Evolutionary conservation across 2,888 invertebrate genomes (phyloP).

Genomic region (Osmoderma eremita): DNA sequence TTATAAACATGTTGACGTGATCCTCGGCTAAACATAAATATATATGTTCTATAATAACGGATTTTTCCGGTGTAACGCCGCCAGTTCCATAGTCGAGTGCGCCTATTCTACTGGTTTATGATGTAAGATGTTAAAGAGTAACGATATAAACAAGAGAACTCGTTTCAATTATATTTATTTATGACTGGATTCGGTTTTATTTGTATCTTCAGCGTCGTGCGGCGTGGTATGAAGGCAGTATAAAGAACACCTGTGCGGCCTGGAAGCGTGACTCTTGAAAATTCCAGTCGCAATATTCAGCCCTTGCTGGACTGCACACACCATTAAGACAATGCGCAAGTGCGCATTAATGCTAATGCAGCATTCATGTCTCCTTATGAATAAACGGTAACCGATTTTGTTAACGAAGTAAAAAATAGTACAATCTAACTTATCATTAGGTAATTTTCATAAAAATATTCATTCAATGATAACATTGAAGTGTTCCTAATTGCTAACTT

Average conservation of each 20-base stretch:
- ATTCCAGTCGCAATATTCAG: slow-evolving; percentile 45
- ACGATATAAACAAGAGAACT: slow-evolving; percentile 46
- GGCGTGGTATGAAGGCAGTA: slow-evolving; percentile 45
- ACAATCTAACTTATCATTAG: neutral
- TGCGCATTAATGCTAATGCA: no score
- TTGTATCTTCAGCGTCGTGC: slow-evolving; percentile 48
- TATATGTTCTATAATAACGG: slow-evolving; percentile 36
- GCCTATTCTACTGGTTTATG: slow-evolving; percentile 39
- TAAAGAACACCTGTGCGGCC: slow-evolving; percentile 49
- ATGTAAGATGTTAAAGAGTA: slow-evolving; percentile 42
- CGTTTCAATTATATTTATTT: slow-evolving; percentile 51
- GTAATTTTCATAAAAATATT: no score
- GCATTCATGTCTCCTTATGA: no score
- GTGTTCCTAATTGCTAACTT: no score
- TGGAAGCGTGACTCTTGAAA: slow-evolving; percentile 51
- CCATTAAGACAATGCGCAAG: slow-evolving; percentile 13
- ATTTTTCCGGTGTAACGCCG: slow-evolving; percentile 39
- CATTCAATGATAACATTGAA: no score
- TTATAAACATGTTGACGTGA: slow-evolving; percentile 34
- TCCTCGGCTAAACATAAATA: slow-evolving; percentile 32
- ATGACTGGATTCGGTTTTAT: slow-evolving; percentile 47
- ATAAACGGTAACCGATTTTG: slow-evolving; percentile 11
- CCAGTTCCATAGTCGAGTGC: slow-evolving; percentile 36
- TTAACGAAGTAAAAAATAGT: neutral
- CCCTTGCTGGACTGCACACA: slow-evolving; percentile 11